Evolutionary conservation across 2,797 vertebrate genomes (phyloP).

Genomic region (Eulemur albifrons): DNA sequence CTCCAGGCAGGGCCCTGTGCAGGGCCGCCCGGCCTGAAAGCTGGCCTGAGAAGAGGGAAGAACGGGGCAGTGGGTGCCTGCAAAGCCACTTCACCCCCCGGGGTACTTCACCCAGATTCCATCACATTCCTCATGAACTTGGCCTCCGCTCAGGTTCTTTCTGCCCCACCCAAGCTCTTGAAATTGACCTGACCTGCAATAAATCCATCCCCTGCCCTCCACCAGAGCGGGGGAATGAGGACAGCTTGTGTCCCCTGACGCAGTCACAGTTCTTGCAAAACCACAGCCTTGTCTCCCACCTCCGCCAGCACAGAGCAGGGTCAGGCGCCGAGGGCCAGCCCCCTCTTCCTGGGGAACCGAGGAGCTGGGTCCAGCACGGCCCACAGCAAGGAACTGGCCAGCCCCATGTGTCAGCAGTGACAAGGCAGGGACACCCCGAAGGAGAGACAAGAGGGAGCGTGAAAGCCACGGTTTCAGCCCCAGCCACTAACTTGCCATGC

Average conservation of each 20-base stretch:
- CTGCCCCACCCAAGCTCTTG: not conserved
- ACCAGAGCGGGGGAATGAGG: not conserved
- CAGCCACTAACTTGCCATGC: not conserved
- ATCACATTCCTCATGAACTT: not conserved
- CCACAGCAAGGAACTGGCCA: too few relatives aligned
- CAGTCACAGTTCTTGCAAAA: not conserved
- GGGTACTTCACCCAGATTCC: not conserved
- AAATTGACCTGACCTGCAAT: not conserved
- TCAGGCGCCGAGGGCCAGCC: not conserved
- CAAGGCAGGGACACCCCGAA: accelerated
- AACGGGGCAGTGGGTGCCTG: too few relatives aligned
- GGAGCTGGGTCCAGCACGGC: too few relatives aligned
- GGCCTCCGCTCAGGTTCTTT: not conserved
- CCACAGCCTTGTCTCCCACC: not conserved
- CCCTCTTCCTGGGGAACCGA: not conserved
- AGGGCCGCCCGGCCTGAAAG: not conserved
- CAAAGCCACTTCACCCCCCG: not conserved
- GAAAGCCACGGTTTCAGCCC: not conserved
- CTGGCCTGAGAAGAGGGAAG: too few relatives aligned
- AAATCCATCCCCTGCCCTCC: not conserved
- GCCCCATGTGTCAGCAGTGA: accelerated
- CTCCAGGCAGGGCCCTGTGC: accelerated
- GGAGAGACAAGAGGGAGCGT: not conserved
- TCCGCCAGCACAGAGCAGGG: not conserved
- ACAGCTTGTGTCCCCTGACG: not conserved